A percentile compares a stretch with the other conserved stretches of the same genome.
Evolutionary conservation across 1,140 invertebrate genomes (phyloP).

Genomic region (Calosoma granatense): DNA sequence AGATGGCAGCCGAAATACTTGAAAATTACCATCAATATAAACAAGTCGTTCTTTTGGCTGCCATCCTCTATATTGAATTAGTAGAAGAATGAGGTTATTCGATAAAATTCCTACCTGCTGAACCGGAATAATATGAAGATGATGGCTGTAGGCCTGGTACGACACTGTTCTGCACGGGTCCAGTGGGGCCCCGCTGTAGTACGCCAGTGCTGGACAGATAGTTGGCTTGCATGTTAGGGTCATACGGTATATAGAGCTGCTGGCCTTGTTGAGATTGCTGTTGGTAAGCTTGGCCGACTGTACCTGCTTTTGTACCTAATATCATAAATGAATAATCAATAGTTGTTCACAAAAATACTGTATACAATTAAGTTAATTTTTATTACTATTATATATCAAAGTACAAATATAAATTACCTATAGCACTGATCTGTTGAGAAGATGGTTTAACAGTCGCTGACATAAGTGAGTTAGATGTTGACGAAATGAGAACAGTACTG

Average conservation of each 20-base stretch:
- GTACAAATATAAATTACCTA: slow-evolving; percentile 55
- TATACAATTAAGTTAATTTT: neutral
- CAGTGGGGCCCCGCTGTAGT: slow-evolving; percentile 30
- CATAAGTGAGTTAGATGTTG: slow-evolving; percentile 79
- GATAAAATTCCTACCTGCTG: slow-evolving; percentile 24
- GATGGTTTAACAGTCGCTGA: slow-evolving; percentile 80
- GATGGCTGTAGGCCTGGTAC: slow-evolving; percentile 30
- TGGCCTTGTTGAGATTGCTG: slow-evolving; percentile 33
- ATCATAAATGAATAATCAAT: too few relatives aligned
- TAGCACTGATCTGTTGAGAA: slow-evolving; percentile 69
- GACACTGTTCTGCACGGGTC: slow-evolving; percentile 30
- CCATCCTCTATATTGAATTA: too few relatives aligned
- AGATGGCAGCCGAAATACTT: too few relatives aligned
- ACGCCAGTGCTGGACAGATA: slow-evolving; percentile 31
- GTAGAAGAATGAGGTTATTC: too few relatives aligned
- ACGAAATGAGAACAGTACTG: slow-evolving; percentile 80
- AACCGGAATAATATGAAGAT: slow-evolving; percentile 33
- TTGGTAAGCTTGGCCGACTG: slow-evolving; percentile 32
- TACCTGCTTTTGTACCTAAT: slow-evolving; percentile 32
- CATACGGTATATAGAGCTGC: slow-evolving; percentile 32
- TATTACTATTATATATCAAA: slow-evolving; percentile 10
- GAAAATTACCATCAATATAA: too few relatives aligned
- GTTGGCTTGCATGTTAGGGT: slow-evolving; percentile 27
- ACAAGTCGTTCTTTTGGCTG: too few relatives aligned
- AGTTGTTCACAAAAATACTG: neutral